These are phyloP conservation scores for Thermophis baileyi DNA, from an alignment of 2,113 vertebrate species.

Conservation along the genomic window DNA sequence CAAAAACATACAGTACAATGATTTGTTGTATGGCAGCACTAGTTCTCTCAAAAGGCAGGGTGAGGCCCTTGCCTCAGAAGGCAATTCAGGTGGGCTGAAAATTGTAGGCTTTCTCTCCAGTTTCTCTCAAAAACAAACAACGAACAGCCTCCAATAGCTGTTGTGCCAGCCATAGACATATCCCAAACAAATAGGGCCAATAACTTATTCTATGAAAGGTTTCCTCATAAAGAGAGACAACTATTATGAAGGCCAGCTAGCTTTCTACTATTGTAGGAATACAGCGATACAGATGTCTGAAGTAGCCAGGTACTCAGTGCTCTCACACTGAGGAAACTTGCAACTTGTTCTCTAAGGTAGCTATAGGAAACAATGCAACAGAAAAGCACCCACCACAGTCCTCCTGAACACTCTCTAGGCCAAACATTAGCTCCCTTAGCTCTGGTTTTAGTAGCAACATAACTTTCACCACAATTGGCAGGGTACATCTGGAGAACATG, in stretches of 20 bases:
- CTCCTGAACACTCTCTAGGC: not conserved
- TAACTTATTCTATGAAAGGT: not conserved
- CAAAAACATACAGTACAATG: not conserved
- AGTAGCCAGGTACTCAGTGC: not conserved
- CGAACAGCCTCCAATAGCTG: not conserved
- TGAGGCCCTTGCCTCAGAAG: not conserved
- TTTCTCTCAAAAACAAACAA: not conserved
- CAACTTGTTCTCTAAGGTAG: not conserved
- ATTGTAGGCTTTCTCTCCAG: not conserved
- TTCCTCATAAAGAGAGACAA: not conserved
- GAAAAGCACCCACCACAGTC: not conserved
- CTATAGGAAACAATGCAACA: not conserved
- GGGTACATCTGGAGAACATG: not conserved
- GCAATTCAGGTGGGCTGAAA: not conserved
- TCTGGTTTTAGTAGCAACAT: not conserved
- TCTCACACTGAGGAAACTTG: not conserved
- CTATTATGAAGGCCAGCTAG: not conserved
- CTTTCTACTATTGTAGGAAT: not conserved
- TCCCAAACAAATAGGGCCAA: not conserved
- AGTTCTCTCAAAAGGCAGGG: not conserved
- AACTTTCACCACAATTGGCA: not conserved
- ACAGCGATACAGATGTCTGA: not conserved
- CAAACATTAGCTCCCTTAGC: not conserved
- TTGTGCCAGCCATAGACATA: not conserved
- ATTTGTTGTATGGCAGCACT: not conserved